Conservation (phyloP, 2,113 vertebrate genomes). For the Rhinolophus sinicus region DNA sequence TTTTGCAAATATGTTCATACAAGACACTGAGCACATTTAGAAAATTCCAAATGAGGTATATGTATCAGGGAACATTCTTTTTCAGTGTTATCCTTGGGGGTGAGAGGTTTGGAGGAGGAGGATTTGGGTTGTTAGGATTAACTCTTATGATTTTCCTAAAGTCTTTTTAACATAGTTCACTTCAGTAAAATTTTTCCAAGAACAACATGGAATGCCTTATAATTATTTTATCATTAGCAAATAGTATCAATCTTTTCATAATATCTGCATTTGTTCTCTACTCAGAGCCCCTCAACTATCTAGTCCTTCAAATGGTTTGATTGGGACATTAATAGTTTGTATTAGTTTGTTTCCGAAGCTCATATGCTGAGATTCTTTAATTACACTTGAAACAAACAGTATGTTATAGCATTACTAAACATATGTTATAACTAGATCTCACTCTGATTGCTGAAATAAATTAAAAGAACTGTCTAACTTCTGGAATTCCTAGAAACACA, state of each 20-base stretch:
- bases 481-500: background rate
- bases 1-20: background rate
- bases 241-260: background rate
- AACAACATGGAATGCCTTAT: background rate
- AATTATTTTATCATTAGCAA: background rate
- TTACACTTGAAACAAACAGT: conserved; percentile 20
- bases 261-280: background rate
- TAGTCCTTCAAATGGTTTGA: background rate
- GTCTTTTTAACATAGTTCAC: background rate
- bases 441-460: background rate
- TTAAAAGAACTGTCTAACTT: background rate
- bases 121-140: background rate
- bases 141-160: background rate
- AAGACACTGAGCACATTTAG: background rate
- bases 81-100: background rate
- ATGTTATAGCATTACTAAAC: background rate
- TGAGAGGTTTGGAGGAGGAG: background rate
- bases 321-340: background rate
- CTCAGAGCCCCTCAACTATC: background rate
- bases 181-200: background rate
- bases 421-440: background rate
- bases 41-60: background rate
- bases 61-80: background rate
- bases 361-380: background rate
- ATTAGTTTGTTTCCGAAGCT: background rate